phyloP scores from a whole-genome alignment of 2,797 vertebrate species.

The Sebastes iracundus region DNA sequence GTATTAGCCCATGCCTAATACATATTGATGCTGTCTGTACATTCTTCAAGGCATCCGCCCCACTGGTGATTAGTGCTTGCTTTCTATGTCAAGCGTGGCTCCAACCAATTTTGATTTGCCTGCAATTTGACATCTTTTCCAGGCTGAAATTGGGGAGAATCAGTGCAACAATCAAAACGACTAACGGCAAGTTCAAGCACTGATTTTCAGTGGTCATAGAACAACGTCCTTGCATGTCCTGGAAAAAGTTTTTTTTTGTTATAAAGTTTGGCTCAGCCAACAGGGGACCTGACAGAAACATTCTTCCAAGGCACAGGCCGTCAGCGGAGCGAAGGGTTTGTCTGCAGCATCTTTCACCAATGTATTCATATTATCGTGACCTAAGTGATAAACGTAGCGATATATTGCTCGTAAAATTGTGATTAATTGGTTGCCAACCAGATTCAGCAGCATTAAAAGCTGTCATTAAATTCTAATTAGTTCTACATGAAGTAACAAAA shows the following conservation, averaged over 20 bases:
- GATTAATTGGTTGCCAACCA: conserved; percentile 85
- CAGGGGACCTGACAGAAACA: conserved; percentile 5
- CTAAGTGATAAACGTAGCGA: conserved; percentile 56
- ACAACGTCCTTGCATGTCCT: not conserved
- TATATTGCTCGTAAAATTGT: conserved; percentile 84
- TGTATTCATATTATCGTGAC: conserved; percentile 36
- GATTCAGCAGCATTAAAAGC: conserved; percentile 83
- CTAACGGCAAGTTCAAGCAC: not conserved
- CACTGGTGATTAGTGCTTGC: not conserved
- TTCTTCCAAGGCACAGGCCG: not conserved
- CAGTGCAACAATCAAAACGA: not conserved
- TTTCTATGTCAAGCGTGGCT: not conserved
- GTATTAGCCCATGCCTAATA: no score
- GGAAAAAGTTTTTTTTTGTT: not conserved
- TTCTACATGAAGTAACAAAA: conserved; percentile 86
- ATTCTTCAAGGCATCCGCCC: no score
- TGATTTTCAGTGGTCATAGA: not conserved
- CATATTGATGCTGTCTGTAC: no score
- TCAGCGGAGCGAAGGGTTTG: not conserved
- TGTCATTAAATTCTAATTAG: conserved; percentile 88
- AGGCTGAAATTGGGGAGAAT: not conserved
- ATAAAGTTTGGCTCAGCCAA: not conserved
- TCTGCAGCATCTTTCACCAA: conserved; percentile 20
- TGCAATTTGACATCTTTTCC: not conserved
- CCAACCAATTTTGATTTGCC: conserved; percentile 6